Conservation (phyloP, 2,113 vertebrate genomes). For the Apus apus region DNA sequence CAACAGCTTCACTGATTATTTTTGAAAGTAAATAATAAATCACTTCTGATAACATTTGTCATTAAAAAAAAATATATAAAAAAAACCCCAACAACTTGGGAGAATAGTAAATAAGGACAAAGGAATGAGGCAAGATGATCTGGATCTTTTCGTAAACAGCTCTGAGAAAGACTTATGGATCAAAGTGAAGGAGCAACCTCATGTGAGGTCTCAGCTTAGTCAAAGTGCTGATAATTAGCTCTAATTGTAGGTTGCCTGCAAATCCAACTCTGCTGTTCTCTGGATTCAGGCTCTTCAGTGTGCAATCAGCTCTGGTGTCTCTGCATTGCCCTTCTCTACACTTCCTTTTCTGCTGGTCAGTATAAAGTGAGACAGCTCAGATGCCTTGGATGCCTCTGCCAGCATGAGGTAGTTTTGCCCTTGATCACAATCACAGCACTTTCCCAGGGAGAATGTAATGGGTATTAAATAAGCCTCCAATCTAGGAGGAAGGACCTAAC, state of each 20-base stretch:
- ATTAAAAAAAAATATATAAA: background rate
- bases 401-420: constrained; percentile 15
- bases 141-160: constrained; percentile 15
- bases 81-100: background rate
- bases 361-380: constrained; percentile 16
- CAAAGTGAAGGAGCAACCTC: background rate
- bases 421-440: constrained; percentile 27
- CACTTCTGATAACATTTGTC: constrained; percentile 13
- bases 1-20: background rate
- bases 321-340: background rate
- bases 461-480: constrained; percentile 35
- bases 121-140: background rate
- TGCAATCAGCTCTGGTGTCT: background rate
- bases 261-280: background rate
- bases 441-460: background rate
- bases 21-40: constrained; percentile 54
- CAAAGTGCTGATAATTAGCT: constrained; percentile 20
- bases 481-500: constrained; percentile 33
- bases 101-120: background rate
- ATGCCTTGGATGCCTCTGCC: constrained; percentile 54
- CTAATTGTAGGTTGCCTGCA: constrained; percentile 1
- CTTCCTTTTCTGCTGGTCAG: background rate
- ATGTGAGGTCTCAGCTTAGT: background rate
- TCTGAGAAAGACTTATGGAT: background rate
- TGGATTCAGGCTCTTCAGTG: background rate